Conservation (phyloP, 2,888 invertebrate genomes). For the Tetranychus piercei region DNA sequence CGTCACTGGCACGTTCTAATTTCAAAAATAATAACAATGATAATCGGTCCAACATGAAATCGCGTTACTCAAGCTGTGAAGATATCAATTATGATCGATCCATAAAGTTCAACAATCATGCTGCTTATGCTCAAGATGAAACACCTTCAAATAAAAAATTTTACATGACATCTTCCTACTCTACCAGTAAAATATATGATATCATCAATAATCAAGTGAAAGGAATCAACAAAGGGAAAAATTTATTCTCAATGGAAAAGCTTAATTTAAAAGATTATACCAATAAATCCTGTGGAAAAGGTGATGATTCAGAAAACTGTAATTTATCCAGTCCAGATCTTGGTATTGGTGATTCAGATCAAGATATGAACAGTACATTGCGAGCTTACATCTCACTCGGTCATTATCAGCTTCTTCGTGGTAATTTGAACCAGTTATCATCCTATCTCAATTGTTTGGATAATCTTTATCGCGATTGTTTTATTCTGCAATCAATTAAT, state of each 20-base stretch:
- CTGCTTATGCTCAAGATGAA: too few relatives aligned
- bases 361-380: not conserved
- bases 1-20: too few relatives aligned
- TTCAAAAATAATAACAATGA: too few relatives aligned
- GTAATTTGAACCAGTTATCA: not conserved
- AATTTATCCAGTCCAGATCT: slow-evolving; percentile 12
- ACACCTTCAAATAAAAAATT: too few relatives aligned
- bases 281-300: not conserved
- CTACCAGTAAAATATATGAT: not conserved
- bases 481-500: not conserved
- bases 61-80: too few relatives aligned
- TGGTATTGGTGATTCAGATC: slow-evolving; percentile 14
- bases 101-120: too few relatives aligned
- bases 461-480: not conserved
- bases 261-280: not conserved
- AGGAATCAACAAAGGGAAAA: not conserved
- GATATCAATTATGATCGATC: too few relatives aligned
- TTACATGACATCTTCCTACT: not conserved
- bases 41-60: too few relatives aligned
- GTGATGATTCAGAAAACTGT: not conserved
- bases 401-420: slow-evolving; percentile 2
- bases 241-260: not conserved
- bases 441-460: slow-evolving; percentile 5
- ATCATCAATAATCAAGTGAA: not conserved
- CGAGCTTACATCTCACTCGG: not conserved